These are phyloP conservation scores for Eueides isabella DNA, from an alignment of 1,140 invertebrate genomes.

Conservation along the genomic window DNA sequence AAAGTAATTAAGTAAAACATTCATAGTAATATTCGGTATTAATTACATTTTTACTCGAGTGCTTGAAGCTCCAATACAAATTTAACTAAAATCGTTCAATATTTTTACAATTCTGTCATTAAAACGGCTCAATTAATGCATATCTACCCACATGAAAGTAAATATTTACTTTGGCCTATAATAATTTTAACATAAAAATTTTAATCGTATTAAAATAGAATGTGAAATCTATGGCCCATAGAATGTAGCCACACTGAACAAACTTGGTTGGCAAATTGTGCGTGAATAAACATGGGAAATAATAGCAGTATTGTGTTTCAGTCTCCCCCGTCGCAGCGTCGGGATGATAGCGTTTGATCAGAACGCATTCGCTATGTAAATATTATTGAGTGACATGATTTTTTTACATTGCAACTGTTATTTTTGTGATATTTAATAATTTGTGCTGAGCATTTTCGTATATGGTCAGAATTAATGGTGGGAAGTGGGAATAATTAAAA, in stretches of 20 bases:
- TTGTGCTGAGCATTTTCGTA: neutral
- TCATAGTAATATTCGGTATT: too few species aligned
- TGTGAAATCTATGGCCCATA: conserved; percentile 23
- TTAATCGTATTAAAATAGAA: conserved; percentile 62
- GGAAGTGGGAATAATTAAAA: neutral
- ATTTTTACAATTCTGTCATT: neutral
- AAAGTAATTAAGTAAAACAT: too few species aligned
- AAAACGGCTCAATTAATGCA: neutral
- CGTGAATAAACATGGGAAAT: conserved; percentile 80
- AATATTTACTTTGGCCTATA: conserved; percentile 2
- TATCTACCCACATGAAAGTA: neutral
- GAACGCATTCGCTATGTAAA: conserved; percentile 36
- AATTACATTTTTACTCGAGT: neutral
- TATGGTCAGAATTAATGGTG: neutral
- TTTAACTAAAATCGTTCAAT: neutral
- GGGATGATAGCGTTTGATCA: conserved; percentile 46
- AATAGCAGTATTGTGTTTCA: conserved; percentile 68
- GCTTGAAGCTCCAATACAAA: neutral
- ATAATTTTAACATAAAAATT: conserved; percentile 29
- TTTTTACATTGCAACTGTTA: conserved; percentile 4
- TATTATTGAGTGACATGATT: conserved; percentile 19
- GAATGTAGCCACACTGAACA: conserved; percentile 66
- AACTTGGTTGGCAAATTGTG: conserved; percentile 68
- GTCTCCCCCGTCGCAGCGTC: conserved; percentile 40
- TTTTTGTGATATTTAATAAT: neutral